These are phyloP conservation scores for Ameiurus melas DNA, from an alignment of 2,113 vertebrate species.

Conservation along the genomic window DNA sequence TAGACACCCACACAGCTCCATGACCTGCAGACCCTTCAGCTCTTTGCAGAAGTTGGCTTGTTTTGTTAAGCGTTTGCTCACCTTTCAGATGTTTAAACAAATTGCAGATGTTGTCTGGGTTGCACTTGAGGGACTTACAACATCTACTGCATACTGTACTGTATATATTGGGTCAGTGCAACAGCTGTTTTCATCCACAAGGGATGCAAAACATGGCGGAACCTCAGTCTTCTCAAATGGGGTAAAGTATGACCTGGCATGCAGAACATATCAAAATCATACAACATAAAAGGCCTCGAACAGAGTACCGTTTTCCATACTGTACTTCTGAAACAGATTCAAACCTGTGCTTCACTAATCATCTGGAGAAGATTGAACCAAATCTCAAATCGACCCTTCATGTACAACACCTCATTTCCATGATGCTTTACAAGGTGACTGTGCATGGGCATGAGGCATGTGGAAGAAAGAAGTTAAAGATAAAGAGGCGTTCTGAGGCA, in stretches of 20 bases:
- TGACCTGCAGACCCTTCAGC: neutral
- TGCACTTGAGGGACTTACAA: neutral
- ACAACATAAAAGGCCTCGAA: no score
- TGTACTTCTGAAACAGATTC: neutral
- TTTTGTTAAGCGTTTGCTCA: neutral
- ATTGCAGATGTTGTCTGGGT: neutral
- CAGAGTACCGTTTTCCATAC: neutral
- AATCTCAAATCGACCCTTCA: neutral
- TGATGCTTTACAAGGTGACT: neutral
- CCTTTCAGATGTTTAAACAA: neutral
- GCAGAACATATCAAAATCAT: neutral
- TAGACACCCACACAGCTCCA: neutral
- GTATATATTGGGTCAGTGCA: neutral
- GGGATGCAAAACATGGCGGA: neutral
- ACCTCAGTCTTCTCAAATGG: neutral
- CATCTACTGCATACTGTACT: neutral
- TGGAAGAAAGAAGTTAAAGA: neutral
- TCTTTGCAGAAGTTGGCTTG: neutral
- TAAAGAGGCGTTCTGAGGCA: slow-evolving; percentile 6
- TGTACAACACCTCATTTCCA: neutral
- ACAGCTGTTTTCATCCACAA: neutral
- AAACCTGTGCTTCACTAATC: neutral
- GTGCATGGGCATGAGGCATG: neutral
- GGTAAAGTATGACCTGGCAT: neutral
- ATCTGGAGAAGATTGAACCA: neutral